phyloP scores from a whole-genome alignment of 2,113 vertebrate species.

The Egretta garzetta region DNA sequence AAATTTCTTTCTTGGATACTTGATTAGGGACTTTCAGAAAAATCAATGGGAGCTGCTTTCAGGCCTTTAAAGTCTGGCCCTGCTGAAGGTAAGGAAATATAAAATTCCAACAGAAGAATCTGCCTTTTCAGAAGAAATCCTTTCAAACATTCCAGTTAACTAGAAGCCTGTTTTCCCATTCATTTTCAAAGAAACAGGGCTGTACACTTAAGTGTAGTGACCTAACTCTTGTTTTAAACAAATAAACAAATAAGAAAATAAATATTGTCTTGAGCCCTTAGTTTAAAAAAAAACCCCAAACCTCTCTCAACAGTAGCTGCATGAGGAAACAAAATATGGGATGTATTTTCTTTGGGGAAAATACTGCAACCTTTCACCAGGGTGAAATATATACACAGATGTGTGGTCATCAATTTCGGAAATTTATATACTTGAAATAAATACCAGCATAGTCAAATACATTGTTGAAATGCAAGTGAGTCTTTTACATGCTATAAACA shows the following conservation, averaged over 20 bases:
- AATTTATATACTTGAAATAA: not conserved
- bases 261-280: not conserved
- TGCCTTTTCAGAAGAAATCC: not conserved
- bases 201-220: not conserved
- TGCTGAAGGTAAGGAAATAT: not conserved
- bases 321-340: not conserved
- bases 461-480: not conserved
- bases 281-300: not conserved
- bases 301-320: not conserved
- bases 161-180: not conserved
- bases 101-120: not conserved
- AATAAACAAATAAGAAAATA: not conserved
- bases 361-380: not conserved
- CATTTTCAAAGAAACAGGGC: not conserved
- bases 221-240: not conserved
- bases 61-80: not conserved
- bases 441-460: not conserved
- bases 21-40: constrained; percentile 7
- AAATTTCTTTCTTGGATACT: constrained; percentile 4
- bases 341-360: not conserved
- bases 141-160: not conserved
- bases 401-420: not conserved
- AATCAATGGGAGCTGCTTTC: not conserved
- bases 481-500: not conserved
- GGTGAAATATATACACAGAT: not conserved